Evolutionary conservation across 2,888 invertebrate species (phyloP).

Genomic region (Apamea sordens): DNA sequence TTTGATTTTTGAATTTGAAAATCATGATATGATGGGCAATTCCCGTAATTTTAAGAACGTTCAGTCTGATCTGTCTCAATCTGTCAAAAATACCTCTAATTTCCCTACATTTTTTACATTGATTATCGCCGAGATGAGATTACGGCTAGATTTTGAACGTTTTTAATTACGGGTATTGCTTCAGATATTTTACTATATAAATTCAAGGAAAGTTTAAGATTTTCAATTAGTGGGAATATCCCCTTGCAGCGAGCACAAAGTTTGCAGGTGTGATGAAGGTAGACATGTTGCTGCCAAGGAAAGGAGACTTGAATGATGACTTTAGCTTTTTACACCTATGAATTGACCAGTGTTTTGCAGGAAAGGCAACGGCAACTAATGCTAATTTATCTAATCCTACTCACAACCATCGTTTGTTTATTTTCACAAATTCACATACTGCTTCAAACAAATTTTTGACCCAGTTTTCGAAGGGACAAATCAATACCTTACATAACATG

Average conservation of each 20-base stretch:
- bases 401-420: not conserved
- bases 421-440: not conserved
- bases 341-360: not conserved
- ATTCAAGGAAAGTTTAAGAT: not conserved
- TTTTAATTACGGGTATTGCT: not conserved
- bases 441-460: not conserved
- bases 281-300: not conserved
- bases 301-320: not conserved
- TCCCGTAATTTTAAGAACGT: too few relatives aligned
- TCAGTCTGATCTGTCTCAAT: not conserved
- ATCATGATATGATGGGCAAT: not conserved
- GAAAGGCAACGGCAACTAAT: not conserved
- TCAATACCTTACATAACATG: constrained; percentile 26
- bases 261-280: not conserved
- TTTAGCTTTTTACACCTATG: not conserved
- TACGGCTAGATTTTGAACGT: not conserved
- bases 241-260: not conserved
- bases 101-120: not conserved
- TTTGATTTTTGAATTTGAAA: too few relatives aligned
- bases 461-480: constrained; percentile 13
- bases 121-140: not conserved
- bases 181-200: not conserved
- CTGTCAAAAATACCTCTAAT: not conserved
- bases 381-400: not conserved
- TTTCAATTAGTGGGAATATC: too few relatives aligned